A percentile compares a stretch with the other conserved stretches of the same genome.
phyloP scores from a whole-genome alignment of 2,113 vertebrate species.

The Nothocercus julius region DNA sequence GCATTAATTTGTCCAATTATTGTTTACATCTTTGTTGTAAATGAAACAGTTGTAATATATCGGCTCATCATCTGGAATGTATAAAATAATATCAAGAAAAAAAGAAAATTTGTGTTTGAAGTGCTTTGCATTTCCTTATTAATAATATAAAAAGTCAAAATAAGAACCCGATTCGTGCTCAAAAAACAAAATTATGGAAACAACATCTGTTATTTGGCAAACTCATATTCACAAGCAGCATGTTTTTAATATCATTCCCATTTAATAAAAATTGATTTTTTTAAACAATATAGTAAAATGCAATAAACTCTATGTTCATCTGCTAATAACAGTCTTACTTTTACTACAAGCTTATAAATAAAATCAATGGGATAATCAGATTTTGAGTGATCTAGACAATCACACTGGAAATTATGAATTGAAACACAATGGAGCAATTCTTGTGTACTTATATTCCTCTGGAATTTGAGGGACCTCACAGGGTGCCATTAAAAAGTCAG shows the following conservation, averaged over 20 bases:
- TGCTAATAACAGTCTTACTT: neutral
- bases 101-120: conserved; percentile 10
- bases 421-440: neutral
- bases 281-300: neutral
- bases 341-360: neutral
- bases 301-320: neutral
- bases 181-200: conserved; percentile 23
- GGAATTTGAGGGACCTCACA: neutral
- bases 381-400: neutral
- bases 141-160: conserved; percentile 28
- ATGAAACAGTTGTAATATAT: neutral
- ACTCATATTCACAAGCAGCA: neutral
- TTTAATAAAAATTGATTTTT: conserved; percentile 8
- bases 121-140: conserved; percentile 8
- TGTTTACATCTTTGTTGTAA: neutral
- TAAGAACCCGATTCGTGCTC: neutral
- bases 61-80: neutral
- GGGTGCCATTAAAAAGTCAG: conserved; percentile 8
- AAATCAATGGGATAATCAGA: neutral
- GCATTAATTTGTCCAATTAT: neutral
- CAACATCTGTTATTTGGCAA: conserved; percentile 21
- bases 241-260: conserved; percentile 5
- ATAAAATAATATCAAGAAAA: neutral
- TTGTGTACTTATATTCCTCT: neutral
- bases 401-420: fast-evolving